Base-by-base conservation (phyloP, 2,888 invertebrate species). In the Liodrosophila aerea region DNA sequence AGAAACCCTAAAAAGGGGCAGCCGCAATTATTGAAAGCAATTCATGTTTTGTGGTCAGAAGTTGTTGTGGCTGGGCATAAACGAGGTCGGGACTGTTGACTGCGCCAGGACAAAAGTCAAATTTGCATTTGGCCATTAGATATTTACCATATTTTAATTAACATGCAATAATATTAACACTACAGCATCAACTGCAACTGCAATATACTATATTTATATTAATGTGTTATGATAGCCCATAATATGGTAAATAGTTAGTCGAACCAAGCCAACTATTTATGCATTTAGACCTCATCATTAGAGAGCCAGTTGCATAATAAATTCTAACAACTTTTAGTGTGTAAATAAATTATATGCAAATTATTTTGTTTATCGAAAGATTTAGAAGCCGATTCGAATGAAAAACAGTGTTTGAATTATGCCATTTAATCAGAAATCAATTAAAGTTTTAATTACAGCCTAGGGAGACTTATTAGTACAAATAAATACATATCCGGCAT, bases 11-110 rank as follows among this genome's bases (percentile, higher is more conserved):
- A 69, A 62, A 56, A 45, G 40, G 43, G 41, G 47, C 18, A 46
- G 59, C 80, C 66, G 45, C 76, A 76, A 62, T 61, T 76, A 76
- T 80, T 80, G 80, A 83, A 83, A 80, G 71, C 73, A 72, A 73
- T 65, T 57, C 68, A 53, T 75, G 64, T 67, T 56, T 77, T 78
- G 64, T 60, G 82, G 80, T 60, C 57, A 53, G 51, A 30, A 12
- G 16, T n/a, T 11, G 16, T 16, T 7, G 36, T 18, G 4, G 61
- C 46, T 47, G 22, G 22, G 22, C 22, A 22, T 22, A 22, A 22
- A 22, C 5, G 22, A 22, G 22, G 22, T 22, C 22, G 22, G 22
- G 22, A 11, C 27, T n/a, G 40, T 27, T 51, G 67, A 40, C 57
- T 69, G 54, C 65, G 49, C 11, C 36, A 36, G 52, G 15, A 73